Evolutionary conservation across 2,797 vertebrate species (phyloP).

Genomic region (Gastrophryne carolinensis): DNA sequence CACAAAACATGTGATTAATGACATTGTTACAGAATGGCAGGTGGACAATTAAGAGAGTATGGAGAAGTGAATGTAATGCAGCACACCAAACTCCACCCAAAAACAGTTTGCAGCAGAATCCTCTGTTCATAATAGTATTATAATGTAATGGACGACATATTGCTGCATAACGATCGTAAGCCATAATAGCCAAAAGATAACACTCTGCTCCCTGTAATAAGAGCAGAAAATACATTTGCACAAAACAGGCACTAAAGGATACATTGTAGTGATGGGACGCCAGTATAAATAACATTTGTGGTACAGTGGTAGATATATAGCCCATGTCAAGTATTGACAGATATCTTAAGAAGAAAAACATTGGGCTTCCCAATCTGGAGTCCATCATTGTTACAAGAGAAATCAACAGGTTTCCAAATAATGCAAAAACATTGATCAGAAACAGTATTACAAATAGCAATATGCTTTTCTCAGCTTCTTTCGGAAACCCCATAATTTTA

Average conservation of each 20-base stretch:
- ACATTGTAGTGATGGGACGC: not conserved
- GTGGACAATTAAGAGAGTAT: constrained; percentile 46
- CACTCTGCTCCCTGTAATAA: constrained; percentile 19
- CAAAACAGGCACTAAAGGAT: not conserved
- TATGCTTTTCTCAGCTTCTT: not conserved
- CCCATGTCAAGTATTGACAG: constrained; percentile 11
- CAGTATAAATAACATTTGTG: constrained; percentile 20
- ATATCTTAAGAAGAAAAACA: constrained; percentile 30
- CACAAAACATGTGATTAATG: constrained; percentile 62
- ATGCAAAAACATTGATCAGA: constrained; percentile 15
- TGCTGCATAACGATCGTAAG: constrained; percentile 35
- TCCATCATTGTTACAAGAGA: not conserved
- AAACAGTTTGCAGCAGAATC: constrained; percentile 6
- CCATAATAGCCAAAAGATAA: constrained; percentile 28
- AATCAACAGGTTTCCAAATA: constrained; percentile 10
- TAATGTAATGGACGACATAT: constrained; percentile 27
- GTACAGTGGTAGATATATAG: constrained; percentile 27
- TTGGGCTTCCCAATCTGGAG: constrained; percentile 19
- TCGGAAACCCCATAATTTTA: constrained; percentile 19
- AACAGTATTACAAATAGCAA: constrained; percentile 17
- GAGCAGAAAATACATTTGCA: not conserved
- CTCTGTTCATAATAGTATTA: constrained; percentile 8
- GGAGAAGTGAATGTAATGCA: constrained; percentile 56
- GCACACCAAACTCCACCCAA: not conserved
- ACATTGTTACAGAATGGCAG: constrained; percentile 57